Evolutionary conservation across 2,797 vertebrate species (phyloP).

Genomic region (Philypnodon macrostomus): DNA sequence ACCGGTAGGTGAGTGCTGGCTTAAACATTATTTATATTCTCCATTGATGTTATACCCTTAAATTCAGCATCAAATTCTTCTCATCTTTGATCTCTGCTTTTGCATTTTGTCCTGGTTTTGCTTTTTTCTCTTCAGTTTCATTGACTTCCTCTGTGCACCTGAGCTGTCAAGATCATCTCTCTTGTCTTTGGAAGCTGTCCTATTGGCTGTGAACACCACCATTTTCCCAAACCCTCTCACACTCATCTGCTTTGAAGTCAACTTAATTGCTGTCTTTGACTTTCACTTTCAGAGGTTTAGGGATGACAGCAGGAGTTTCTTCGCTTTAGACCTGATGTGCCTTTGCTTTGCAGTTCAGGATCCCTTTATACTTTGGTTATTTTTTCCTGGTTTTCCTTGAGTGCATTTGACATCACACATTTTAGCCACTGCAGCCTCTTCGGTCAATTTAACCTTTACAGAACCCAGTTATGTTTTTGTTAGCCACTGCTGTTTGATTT

Average conservation of each 20-base stretch:
- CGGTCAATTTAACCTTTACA: slow-evolving; percentile 8
- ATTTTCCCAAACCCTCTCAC: slow-evolving; percentile 16
- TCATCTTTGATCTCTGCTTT: slow-evolving; percentile 12
- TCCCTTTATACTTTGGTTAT: no score
- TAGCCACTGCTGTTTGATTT: no score
- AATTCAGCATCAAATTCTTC: slow-evolving; percentile 2
- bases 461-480: no score
- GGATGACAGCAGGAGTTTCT: slow-evolving; percentile 17
- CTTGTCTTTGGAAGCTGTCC: slow-evolving; percentile 12
- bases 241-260: slow-evolving; percentile 17
- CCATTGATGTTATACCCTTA: slow-evolving; percentile 8
- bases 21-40: slow-evolving; percentile 16
- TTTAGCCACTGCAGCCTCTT: slow-evolving; percentile 5
- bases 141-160: slow-evolving; percentile 16
- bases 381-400: slow-evolving; percentile 7
- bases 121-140: slow-evolving; percentile 23
- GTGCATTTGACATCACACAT: slow-evolving; percentile 17
- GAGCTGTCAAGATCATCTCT: neutral
- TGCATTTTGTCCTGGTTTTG: slow-evolving; percentile 6
- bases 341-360: slow-evolving; percentile 28
- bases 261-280: slow-evolving; percentile 15
- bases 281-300: slow-evolving; percentile 26
- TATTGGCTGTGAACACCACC: slow-evolving; percentile 10
- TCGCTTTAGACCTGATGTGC: slow-evolving; percentile 2
- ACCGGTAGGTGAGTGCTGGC: slow-evolving; percentile 12